Conservation (phyloP, 2,888 invertebrate species). For the Apoderus coryli region DNA sequence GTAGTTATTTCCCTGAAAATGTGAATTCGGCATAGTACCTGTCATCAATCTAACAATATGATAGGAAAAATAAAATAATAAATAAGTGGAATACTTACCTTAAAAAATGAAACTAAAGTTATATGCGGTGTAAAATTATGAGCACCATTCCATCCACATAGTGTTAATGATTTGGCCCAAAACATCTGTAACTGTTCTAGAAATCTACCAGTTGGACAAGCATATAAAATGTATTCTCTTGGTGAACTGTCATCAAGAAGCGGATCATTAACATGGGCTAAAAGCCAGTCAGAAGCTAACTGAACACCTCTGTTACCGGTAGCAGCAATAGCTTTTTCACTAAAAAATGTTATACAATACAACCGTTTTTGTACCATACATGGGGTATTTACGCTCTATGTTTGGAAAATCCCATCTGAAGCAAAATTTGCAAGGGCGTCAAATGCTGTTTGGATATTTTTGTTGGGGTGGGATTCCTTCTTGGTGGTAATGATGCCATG, state of each 20-base stretch:
- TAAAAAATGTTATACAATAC: too few species aligned
- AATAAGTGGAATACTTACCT: slow-evolving; percentile 38
- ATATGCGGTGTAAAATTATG: slow-evolving; percentile 85
- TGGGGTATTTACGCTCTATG: slow-evolving; percentile 65
- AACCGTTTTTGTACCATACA: too few species aligned
- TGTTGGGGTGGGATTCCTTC: slow-evolving; percentile 58
- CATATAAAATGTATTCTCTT: slow-evolving; percentile 76
- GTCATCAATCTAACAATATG: too few species aligned
- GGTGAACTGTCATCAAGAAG: slow-evolving; percentile 61
- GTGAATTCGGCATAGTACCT: too few species aligned
- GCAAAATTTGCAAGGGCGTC: slow-evolving; percentile 64
- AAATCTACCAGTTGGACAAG: slow-evolving; percentile 68
- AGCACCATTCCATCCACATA: slow-evolving; percentile 78
- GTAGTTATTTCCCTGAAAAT: too few species aligned
- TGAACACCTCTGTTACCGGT: slow-evolving; percentile 81
- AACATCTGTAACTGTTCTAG: slow-evolving; percentile 58
- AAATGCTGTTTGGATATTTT: slow-evolving; percentile 58
- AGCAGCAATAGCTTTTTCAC: slow-evolving; percentile 79
- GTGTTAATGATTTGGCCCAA: slow-evolving; percentile 59
- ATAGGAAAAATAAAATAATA: not conserved
- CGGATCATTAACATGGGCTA: slow-evolving; percentile 79
- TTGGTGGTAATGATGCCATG: slow-evolving; percentile 68
- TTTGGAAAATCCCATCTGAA: slow-evolving; percentile 82
- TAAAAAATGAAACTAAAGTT: slow-evolving; percentile 78
- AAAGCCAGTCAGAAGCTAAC: slow-evolving; percentile 78